Evolutionary conservation across 1,140 invertebrate genomes (phyloP).

Genomic region (Magallana ariakensis): DNA sequence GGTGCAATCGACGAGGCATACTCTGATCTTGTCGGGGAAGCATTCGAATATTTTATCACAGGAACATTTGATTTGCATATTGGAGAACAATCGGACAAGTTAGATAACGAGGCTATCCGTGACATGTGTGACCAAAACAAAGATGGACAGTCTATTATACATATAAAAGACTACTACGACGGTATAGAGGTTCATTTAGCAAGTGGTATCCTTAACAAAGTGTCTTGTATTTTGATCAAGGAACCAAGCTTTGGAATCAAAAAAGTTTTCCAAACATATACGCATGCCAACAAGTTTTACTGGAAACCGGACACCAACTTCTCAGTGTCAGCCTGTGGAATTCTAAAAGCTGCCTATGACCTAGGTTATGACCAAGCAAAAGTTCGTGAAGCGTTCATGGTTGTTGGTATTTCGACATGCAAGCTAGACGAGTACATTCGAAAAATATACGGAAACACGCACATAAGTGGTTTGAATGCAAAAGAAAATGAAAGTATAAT

Average conservation of each 20-base stretch:
- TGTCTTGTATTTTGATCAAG: constrained; percentile 53
- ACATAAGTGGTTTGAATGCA: constrained; percentile 4
- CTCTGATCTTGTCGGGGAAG: constrained; percentile 68
- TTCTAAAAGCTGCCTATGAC: constrained; percentile 66
- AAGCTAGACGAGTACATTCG: constrained; percentile 48
- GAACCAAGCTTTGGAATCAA: constrained; percentile 41
- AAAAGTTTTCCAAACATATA: constrained; percentile 61
- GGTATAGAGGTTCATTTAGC: constrained; percentile 57
- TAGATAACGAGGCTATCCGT: not conserved
- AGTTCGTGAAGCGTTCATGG: constrained; percentile 42
- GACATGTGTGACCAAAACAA: constrained; percentile 41
- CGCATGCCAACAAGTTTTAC: constrained; percentile 66
- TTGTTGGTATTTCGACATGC: constrained; percentile 60
- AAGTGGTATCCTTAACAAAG: constrained; percentile 65
- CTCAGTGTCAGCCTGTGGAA: constrained; percentile 59
- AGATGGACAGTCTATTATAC: constrained; percentile 58
- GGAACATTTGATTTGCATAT: constrained; percentile 18
- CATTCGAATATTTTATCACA: constrained; percentile 53
- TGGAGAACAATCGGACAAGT: constrained; percentile 16
- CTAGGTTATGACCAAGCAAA: constrained; percentile 47
- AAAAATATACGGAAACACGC: constrained; percentile 10
- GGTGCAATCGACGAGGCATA: constrained; percentile 68
- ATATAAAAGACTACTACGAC: constrained; percentile 54
- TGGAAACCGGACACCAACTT: constrained; percentile 62
- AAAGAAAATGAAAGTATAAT: constrained; percentile 20